Evolutionary conservation across 2,888 invertebrate species (phyloP).

Genomic region (Pollenia griseotomentosa): DNA sequence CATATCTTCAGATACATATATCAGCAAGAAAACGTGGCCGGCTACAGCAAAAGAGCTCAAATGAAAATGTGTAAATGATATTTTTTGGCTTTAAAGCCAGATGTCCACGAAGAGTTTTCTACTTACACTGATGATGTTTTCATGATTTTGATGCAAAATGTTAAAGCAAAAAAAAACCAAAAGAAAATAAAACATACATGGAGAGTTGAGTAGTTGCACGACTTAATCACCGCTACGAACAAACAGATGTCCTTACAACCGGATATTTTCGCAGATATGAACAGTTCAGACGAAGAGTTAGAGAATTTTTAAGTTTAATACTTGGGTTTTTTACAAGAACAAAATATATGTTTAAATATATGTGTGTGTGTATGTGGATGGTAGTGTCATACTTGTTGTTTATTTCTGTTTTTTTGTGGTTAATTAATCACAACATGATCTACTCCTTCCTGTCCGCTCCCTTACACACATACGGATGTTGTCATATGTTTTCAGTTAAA

Average conservation of each 20-base stretch:
- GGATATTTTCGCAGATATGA: neutral
- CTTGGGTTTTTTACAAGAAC: conserved; percentile 13
- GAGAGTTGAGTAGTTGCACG: conserved; percentile 60
- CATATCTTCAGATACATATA: conserved; percentile 51
- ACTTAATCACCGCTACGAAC: conserved; percentile 74
- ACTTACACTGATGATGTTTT: conserved; percentile 48
- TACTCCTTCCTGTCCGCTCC: conserved; percentile 31
- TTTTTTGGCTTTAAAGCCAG: conserved; percentile 52
- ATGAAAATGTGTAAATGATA: conserved; percentile 49
- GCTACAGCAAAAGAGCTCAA: neutral
- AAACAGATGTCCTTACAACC: neutral
- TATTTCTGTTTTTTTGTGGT: conserved; percentile 75
- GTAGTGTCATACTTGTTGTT: conserved; percentile 48
- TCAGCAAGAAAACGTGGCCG: conserved; percentile 13
- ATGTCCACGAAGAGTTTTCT: conserved; percentile 50
- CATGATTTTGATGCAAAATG: conserved; percentile 48
- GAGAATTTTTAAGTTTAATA: neutral
- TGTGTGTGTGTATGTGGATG: neutral
- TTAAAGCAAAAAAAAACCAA: neutral
- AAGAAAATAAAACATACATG: conserved; percentile 5
- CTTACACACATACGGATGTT: neutral
- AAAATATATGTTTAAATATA: neutral
- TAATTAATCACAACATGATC: conserved; percentile 77
- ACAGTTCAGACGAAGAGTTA: neutral
- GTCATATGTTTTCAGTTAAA: neutral